phyloP scores from a whole-genome alignment of 2,113 vertebrate species.

The Etia nguti region DNA sequence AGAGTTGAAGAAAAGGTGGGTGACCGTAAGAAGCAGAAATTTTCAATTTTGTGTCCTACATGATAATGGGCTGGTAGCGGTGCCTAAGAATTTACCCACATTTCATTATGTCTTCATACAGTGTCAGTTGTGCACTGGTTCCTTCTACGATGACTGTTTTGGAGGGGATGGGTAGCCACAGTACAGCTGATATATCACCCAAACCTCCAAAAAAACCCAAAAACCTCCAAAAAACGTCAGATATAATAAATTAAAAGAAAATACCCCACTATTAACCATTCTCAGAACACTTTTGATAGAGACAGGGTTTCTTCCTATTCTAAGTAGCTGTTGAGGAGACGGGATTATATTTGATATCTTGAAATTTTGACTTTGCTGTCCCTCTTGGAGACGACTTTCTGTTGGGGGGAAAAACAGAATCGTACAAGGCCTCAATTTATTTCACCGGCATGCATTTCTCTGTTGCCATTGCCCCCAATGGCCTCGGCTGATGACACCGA shows the following conservation, averaged over 20 bases:
- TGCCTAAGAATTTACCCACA: background rate
- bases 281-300: background rate
- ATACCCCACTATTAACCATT: background rate
- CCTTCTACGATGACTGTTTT: background rate
- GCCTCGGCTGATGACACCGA: background rate
- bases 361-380: background rate
- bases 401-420: background rate
- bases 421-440: background rate
- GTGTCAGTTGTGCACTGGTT: background rate
- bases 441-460: background rate
- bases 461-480: background rate
- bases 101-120: background rate
- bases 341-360: background rate
- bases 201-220: background rate
- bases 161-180: background rate
- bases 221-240: accelerated
- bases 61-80: background rate
- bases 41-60: slow-evolving; percentile 4
- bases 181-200: background rate
- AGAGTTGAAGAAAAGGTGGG: background rate
- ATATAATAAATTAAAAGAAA: background rate
- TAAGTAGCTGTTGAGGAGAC: background rate
- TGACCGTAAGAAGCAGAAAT: background rate
- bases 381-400: background rate
- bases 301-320: background rate